Evolutionary conservation across 1,140 invertebrate species (phyloP).

Genomic region (Coenobita brevimanus): DNA sequence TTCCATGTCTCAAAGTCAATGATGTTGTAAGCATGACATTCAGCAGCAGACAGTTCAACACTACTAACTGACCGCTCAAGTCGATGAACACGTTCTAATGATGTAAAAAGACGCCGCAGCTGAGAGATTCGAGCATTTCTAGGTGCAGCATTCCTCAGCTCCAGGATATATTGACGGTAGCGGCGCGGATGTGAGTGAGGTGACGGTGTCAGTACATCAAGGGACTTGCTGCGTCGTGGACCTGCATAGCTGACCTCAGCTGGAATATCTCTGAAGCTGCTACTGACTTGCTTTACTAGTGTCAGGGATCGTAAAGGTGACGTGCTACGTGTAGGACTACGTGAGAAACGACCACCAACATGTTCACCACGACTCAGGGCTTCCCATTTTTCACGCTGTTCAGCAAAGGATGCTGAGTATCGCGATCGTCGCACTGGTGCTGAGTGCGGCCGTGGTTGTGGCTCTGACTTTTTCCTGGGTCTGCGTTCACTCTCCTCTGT

Average conservation of each 20-base stretch:
- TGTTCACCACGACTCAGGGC: conserved; percentile 54
- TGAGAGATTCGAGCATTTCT: conserved; percentile 89
- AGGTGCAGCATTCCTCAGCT: conserved; percentile 81
- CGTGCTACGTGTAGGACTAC: conserved; percentile 54
- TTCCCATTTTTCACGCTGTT: conserved; percentile 67
- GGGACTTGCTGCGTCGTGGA: conserved; percentile 51
- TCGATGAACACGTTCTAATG: conserved; percentile 87
- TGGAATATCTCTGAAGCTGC: conserved; percentile 66
- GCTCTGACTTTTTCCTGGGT: conserved; percentile 30
- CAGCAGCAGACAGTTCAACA: conserved; percentile 79
- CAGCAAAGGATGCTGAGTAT: conserved; percentile 53
- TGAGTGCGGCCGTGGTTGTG: conserved; percentile 43
- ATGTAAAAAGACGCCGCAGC: conserved; percentile 88
- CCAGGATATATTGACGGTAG: conserved; percentile 79
- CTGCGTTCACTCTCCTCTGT: conserved; percentile 40
- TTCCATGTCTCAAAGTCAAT: conserved; percentile 92
- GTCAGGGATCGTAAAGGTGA: conserved; percentile 63
- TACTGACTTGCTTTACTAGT: conserved; percentile 61
- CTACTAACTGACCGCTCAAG: conserved; percentile 85
- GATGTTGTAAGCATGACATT: conserved; percentile 81
- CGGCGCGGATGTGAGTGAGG: conserved; percentile 67
- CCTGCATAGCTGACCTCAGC: conserved; percentile 39
- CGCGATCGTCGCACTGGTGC: conserved; percentile 47
- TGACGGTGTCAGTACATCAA: conserved; percentile 65
- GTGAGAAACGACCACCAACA: conserved; percentile 47